A percentile compares a stretch with the other conserved stretches of the same genome.
phyloP scores from a whole-genome alignment of 1,140 invertebrate genomes.

The Bradysia coprophila region DNA sequence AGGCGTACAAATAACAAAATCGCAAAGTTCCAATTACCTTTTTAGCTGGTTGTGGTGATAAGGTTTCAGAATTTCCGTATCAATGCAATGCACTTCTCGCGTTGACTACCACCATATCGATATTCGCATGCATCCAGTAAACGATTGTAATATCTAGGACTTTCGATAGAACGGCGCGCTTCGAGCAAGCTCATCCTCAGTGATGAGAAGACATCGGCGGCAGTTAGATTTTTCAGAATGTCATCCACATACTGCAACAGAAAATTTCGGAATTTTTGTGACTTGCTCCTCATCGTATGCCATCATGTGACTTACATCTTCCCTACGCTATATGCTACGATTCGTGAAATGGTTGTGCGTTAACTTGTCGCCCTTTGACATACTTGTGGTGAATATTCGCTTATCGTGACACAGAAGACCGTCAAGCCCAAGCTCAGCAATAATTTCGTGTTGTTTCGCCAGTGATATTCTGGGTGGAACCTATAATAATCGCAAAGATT shows the following conservation, averaged over 20 bases:
- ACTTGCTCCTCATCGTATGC: too few species aligned
- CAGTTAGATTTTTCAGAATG: constrained; percentile 60
- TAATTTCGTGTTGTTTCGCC: constrained; percentile 26
- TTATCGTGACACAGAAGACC: constrained; percentile 36
- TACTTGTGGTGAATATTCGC: constrained; percentile 39
- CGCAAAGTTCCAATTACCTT: constrained; percentile 41
- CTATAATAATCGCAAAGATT: constrained; percentile 17
- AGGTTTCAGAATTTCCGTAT: constrained; percentile 52
- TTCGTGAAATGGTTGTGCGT: constrained; percentile 39
- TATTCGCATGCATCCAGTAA: constrained; percentile 85
- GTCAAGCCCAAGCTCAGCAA: constrained; percentile 23
- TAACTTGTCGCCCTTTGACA: constrained; percentile 40
- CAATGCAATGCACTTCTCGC: constrained; percentile 41
- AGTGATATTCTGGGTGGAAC: constrained; percentile 24
- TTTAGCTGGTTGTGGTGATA: constrained; percentile 29
- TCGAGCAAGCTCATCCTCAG: constrained; percentile 79
- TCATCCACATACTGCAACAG: constrained; percentile 42
- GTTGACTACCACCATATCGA: constrained; percentile 43
- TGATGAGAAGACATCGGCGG: constrained; percentile 76
- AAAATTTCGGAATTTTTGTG: too few species aligned
- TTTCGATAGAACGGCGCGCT: constrained; percentile 55
- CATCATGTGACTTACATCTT: constrained; percentile 44
- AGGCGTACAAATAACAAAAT: too few species aligned
- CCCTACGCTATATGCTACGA: constrained; percentile 29
- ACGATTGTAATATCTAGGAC: constrained; percentile 80